phyloP scores from a whole-genome alignment of 2,797 vertebrate genomes.

The Enteromius paludinosus region DNA sequence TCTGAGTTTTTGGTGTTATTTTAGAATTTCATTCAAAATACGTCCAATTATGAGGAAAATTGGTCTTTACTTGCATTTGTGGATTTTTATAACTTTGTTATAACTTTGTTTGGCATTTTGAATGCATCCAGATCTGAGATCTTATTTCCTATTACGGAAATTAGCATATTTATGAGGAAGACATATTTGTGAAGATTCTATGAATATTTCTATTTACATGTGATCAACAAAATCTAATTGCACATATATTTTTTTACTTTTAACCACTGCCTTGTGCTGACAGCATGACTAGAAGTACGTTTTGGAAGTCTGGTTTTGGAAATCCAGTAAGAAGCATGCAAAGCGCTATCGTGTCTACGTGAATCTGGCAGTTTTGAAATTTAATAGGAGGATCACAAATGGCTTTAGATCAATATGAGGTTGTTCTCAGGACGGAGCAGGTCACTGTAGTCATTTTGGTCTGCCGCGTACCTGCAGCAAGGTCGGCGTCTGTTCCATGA shows the following conservation, averaged over 20 bases:
- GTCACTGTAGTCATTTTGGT: constrained; percentile 74
- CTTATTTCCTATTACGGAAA: constrained; percentile 7
- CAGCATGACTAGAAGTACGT: constrained; percentile 11
- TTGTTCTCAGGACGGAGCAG: not conserved
- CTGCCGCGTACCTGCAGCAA: constrained; percentile 89
- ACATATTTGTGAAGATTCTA: constrained; percentile 14
- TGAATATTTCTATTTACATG: constrained; percentile 60
- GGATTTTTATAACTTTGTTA: not conserved
- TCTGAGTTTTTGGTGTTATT: not conserved
- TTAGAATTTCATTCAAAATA: not conserved
- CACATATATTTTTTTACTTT: not conserved
- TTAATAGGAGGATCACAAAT: constrained; percentile 31
- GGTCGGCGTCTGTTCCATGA: constrained; percentile 96
- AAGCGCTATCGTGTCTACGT: constrained; percentile 42
- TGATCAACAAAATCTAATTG: constrained; percentile 57
- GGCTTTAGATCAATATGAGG: constrained; percentile 17
- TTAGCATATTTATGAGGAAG: not conserved
- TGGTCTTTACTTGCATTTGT: constrained; percentile 19
- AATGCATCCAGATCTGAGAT: not conserved
- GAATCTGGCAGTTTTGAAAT: constrained; percentile 43
- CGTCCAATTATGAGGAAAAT: constrained; percentile 2
- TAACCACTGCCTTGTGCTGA: constrained; percentile 30
- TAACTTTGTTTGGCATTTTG: not conserved
- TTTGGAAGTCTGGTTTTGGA: not conserved
- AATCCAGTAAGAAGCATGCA: constrained; percentile 38